A percentile compares a stretch with the other conserved stretches of the same genome.
These are phyloP conservation scores for Rhagoletis zephyria DNA, from an alignment of 1,140 invertebrate genomes.

Conservation along the genomic window DNA sequence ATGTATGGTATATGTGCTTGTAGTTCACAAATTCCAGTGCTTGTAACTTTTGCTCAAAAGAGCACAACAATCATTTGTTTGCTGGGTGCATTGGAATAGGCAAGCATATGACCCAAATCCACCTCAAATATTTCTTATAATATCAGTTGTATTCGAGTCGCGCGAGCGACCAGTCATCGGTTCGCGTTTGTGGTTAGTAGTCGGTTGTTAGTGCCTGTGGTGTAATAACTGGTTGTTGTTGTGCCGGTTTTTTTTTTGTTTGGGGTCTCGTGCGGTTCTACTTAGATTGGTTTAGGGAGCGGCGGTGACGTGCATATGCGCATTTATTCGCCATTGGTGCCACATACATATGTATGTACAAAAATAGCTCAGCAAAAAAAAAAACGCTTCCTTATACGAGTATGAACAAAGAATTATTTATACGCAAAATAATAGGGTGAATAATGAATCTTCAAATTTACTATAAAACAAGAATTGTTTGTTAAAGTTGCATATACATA, in stretches of 20 bases:
- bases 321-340: not conserved
- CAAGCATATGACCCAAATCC: not conserved
- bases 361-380: too few species aligned
- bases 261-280: not conserved
- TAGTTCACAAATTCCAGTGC: not conserved
- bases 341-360: not conserved
- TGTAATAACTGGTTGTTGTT: not conserved
- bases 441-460: not conserved
- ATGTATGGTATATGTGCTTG: not conserved
- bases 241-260: slow-evolving; percentile 17
- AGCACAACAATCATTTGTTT: not conserved
- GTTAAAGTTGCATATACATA: too few species aligned
- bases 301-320: not conserved
- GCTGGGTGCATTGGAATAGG: not conserved
- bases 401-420: too few species aligned
- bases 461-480: not conserved
- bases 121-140: not conserved
- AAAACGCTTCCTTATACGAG: too few species aligned
- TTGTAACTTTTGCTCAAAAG: not conserved
- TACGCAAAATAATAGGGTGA: not conserved
- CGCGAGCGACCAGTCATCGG: slow-evolving; percentile 19
- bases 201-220: not conserved
- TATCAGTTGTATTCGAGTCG: slow-evolving; percentile 1
- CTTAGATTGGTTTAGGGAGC: not conserved
- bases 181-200: not conserved